Evolutionary conservation across 2,113 vertebrate genomes (phyloP).

Genomic region (Oophaga pumilio): DNA sequence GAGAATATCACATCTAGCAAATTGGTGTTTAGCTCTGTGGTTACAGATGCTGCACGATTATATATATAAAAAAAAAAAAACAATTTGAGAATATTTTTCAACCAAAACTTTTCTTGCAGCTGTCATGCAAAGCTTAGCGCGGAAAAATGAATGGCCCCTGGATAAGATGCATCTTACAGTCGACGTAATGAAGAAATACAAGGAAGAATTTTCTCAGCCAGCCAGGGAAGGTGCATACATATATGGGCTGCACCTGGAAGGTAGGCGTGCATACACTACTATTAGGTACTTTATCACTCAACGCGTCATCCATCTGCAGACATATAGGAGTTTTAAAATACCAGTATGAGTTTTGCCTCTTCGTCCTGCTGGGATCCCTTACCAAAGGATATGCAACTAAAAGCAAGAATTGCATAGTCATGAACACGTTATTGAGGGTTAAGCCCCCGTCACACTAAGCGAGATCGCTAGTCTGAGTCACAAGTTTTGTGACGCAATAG

Average conservation of each 20-base stretch:
- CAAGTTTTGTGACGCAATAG: too few relatives aligned
- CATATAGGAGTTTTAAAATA: not conserved
- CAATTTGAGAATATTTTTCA: slow-evolving; percentile 23
- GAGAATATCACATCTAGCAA: slow-evolving; percentile 34
- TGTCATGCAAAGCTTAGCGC: slow-evolving; percentile 75
- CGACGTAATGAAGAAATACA: slow-evolving; percentile 78
- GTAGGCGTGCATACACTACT: slow-evolving; percentile 48
- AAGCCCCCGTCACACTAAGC: too few relatives aligned
- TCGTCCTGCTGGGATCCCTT: too few relatives aligned
- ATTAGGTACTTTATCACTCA: not conserved
- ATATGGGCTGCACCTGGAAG: slow-evolving; percentile 75
- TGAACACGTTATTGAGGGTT: too few relatives aligned
- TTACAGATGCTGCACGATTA: slow-evolving; percentile 35
- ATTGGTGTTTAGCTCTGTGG: slow-evolving; percentile 32
- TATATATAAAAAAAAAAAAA: slow-evolving; percentile 13
- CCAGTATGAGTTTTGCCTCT: too few relatives aligned
- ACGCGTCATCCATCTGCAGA: not conserved
- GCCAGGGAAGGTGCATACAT: slow-evolving; percentile 72
- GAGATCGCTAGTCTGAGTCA: too few relatives aligned
- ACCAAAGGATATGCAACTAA: too few relatives aligned
- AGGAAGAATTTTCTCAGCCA: slow-evolving; percentile 78
- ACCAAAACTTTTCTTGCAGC: slow-evolving; percentile 62
- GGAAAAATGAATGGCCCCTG: slow-evolving; percentile 82
- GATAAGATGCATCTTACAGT: slow-evolving; percentile 76
- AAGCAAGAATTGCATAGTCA: too few relatives aligned